Conservation (phyloP, 2,888 invertebrate genomes). For the Brenthis hecate region DNA sequence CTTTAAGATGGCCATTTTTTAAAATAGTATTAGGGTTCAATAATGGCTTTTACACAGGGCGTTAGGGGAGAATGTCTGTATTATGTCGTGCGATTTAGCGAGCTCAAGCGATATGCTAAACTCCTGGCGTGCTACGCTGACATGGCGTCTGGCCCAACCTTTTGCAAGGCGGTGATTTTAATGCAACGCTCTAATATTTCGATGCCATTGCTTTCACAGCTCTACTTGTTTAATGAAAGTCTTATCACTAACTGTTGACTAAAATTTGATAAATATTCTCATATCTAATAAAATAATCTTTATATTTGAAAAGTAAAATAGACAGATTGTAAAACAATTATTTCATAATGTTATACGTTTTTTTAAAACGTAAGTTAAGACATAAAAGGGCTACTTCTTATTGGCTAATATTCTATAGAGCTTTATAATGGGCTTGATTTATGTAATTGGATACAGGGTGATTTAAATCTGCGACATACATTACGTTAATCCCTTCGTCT, state of each 20-base stretch:
- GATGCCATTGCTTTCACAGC: slow-evolving; percentile 62
- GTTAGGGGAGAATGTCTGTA: slow-evolving; percentile 61
- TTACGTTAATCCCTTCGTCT: slow-evolving; percentile 72
- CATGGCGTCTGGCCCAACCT: slow-evolving; percentile 66
- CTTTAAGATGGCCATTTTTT: slow-evolving; percentile 75
- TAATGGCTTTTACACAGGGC: slow-evolving; percentile 72
- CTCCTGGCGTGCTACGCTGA: slow-evolving; percentile 62
- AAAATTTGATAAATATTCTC: no score
- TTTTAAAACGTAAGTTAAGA: neutral
- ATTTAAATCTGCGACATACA: slow-evolving; percentile 62
- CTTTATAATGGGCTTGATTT: slow-evolving; percentile 33
- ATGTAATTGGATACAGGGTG: slow-evolving; percentile 38
- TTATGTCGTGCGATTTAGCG: slow-evolving; percentile 65
- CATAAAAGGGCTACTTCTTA: neutral
- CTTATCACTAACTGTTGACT: neutral
- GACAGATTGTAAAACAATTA: no score
- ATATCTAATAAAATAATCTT: no score
- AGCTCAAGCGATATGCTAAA: slow-evolving; percentile 74
- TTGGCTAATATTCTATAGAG: slow-evolving; percentile 4
- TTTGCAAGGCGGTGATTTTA: slow-evolving; percentile 72
- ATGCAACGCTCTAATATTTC: slow-evolving; percentile 64
- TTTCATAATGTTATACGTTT: neutral
- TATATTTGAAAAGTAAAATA: neutral
- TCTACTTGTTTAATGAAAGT: slow-evolving; percentile 50
- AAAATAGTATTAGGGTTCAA: slow-evolving; percentile 76